These are phyloP conservation scores for Napeogenes sylphis DNA, from an alignment of 2,888 invertebrate species.

Conservation along the genomic window DNA sequence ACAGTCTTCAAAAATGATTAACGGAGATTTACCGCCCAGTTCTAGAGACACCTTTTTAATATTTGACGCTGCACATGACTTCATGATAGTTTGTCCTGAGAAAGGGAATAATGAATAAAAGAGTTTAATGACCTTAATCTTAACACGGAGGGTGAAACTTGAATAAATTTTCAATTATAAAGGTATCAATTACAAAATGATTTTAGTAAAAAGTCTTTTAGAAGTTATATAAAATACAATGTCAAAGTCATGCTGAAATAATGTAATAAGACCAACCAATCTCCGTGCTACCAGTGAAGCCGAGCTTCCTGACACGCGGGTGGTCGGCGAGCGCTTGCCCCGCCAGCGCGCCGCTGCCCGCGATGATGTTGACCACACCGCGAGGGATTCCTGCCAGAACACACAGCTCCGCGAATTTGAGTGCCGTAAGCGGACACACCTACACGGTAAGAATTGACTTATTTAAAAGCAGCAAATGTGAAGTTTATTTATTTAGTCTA, in stretches of 20 bases:
- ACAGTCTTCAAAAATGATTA: conserved; percentile 95
- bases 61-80: conserved; percentile 91
- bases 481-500: not conserved
- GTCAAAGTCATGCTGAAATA: not conserved
- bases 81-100: conserved; percentile 89
- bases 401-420: conserved; percentile 95
- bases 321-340: conserved; percentile 94
- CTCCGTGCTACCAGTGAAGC: conserved; percentile 97
- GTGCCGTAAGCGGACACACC: conserved; percentile 93
- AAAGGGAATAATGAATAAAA: conserved; percentile 4
- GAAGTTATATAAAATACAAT: not conserved
- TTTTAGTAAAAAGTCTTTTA: not conserved
- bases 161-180: no score
- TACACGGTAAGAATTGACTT: conserved; percentile 35
- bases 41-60: conserved; percentile 97
- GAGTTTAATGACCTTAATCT: not conserved
- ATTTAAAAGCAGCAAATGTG: not conserved
- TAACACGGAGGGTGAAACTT: no score
- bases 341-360: conserved; percentile 87
- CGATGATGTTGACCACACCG: conserved; percentile 95
- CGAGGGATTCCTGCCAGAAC: conserved; percentile 95
- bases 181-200: no score
- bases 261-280: conserved; percentile 77
- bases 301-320: conserved; percentile 90
- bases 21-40: conserved; percentile 96